Evolutionary conservation across 2,888 invertebrate species (phyloP).

Genomic region (Troilus luridus): DNA sequence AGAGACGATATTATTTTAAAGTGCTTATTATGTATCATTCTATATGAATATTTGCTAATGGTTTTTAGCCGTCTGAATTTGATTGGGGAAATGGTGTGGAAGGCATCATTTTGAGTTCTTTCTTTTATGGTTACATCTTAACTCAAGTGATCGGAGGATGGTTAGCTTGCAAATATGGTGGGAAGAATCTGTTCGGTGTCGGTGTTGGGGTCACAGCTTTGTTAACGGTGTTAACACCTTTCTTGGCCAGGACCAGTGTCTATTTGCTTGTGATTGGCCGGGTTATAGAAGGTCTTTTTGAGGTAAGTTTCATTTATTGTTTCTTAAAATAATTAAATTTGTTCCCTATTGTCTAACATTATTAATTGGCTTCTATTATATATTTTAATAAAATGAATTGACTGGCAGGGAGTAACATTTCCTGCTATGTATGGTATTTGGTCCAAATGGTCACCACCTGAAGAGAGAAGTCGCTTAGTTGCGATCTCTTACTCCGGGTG

Average conservation of each 20-base stretch:
- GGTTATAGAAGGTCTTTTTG: slow-evolving; percentile 71
- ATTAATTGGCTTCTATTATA: no score
- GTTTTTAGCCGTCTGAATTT: slow-evolving; percentile 67
- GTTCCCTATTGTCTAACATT: no score
- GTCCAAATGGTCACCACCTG: slow-evolving; percentile 69
- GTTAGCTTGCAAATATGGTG: slow-evolving; percentile 71
- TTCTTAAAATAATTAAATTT: slow-evolving; percentile 28
- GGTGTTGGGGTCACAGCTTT: slow-evolving; percentile 69
- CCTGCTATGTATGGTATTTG: slow-evolving; percentile 69
- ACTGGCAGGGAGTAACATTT: slow-evolving; percentile 68
- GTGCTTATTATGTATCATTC: not conserved
- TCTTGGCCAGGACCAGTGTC: slow-evolving; percentile 68
- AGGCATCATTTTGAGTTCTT: slow-evolving; percentile 70
- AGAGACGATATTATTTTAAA: not conserved
- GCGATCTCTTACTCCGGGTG: slow-evolving; percentile 69
- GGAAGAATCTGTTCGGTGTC: slow-evolving; percentile 70
- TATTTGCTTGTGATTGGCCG: slow-evolving; percentile 68
- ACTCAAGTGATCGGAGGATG: slow-evolving; percentile 71
- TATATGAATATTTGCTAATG: not conserved
- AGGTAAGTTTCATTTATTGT: slow-evolving; percentile 68
- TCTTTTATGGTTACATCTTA: slow-evolving; percentile 71
- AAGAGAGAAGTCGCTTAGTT: slow-evolving; percentile 68
- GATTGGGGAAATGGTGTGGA: slow-evolving; percentile 69
- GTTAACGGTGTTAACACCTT: slow-evolving; percentile 70
- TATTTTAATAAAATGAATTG: not conserved